These are phyloP conservation scores for Adoxophyes honmai DNA, from an alignment of 1,140 invertebrate genomes.

Conservation along the genomic window DNA sequence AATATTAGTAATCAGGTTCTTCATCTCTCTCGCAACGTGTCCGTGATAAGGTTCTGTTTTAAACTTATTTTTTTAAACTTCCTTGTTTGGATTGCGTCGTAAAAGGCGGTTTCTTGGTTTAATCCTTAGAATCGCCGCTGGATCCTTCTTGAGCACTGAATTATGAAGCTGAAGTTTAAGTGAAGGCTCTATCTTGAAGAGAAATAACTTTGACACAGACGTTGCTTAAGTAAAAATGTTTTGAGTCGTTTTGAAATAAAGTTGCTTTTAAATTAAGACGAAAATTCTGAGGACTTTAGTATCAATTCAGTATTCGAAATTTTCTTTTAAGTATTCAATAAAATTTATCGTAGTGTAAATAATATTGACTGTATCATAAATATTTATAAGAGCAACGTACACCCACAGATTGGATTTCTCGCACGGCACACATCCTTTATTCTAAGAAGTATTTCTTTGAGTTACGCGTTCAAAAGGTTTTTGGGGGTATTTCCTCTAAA, in stretches of 20 bases:
- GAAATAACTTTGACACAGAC: no score
- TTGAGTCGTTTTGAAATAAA: no score
- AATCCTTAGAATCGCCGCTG: background rate
- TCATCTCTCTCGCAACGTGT: no score
- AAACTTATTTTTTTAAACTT: background rate
- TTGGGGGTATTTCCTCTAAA: background rate
- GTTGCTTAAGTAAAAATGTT: no score
- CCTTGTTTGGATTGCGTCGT: background rate
- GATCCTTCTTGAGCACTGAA: background rate
- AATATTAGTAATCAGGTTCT: no score
- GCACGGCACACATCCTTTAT: slow-evolving; percentile 8
- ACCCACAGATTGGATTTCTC: slow-evolving; percentile 27
- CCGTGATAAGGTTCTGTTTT: no score
- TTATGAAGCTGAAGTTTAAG: background rate
- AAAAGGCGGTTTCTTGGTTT: background rate
- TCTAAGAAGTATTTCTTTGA: slow-evolving; percentile 11
- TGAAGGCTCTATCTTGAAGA: background rate
- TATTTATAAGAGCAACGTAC: slow-evolving; percentile 28
- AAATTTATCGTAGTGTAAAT: background rate
- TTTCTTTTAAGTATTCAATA: no score
- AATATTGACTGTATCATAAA: slow-evolving; percentile 20
- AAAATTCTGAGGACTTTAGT: no score
- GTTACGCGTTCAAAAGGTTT: background rate
- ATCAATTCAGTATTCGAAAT: no score
- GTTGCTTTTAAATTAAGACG: no score